Conservation (phyloP, 1,140 invertebrate species). For the Hesperophylax magnus region DNA sequence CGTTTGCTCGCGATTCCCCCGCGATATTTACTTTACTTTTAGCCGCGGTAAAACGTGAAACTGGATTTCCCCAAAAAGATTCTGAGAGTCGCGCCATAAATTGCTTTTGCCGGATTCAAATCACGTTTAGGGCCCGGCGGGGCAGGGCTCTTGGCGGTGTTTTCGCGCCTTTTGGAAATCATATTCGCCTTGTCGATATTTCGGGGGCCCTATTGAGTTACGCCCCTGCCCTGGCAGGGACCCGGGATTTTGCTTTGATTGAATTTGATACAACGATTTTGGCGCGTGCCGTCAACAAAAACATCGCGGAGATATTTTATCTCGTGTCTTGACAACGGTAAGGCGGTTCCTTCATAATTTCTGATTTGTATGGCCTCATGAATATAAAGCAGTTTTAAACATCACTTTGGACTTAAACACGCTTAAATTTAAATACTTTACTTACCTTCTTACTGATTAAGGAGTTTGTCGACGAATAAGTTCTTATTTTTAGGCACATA, state of each 20-base stretch:
- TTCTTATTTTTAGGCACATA: too few relatives aligned
- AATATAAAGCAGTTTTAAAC: neutral
- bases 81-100: constrained; percentile 32
- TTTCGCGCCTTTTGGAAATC: constrained; percentile 51
- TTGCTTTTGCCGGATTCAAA: constrained; percentile 55
- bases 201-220: constrained; percentile 54
- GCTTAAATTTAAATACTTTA: too few relatives aligned
- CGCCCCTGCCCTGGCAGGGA: neutral
- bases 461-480: too few relatives aligned
- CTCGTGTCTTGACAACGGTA: too few relatives aligned
- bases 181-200: constrained; percentile 49
- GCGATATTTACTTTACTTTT: neutral
- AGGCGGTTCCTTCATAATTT: too few relatives aligned
- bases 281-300: constrained; percentile 30
- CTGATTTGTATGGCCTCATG: neutral
- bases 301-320: neutral
- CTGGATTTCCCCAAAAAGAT: constrained; percentile 42
- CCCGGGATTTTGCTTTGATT: constrained; percentile 35
- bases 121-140: constrained; percentile 46
- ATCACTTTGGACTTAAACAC: too few relatives aligned
- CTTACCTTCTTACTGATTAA: too few relatives aligned
- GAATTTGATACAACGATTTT: constrained; percentile 53
- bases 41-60: constrained; percentile 4
- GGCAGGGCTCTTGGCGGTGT: constrained; percentile 18
- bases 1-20: neutral